phyloP scores from a whole-genome alignment of 2,888 invertebrate genomes.

The Ectemnius cavifrons region DNA sequence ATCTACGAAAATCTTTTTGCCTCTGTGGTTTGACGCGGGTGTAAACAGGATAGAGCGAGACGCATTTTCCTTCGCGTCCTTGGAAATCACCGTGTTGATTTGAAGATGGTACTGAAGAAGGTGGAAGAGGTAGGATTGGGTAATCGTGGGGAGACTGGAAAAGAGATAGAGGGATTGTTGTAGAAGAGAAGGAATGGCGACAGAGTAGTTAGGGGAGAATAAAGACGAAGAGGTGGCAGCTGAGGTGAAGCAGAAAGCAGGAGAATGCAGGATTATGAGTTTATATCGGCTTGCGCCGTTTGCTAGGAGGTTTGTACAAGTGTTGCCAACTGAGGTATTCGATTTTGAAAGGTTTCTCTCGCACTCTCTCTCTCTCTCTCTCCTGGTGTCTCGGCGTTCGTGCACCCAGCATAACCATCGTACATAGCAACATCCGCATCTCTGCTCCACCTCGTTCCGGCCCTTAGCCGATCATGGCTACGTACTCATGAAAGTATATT shows the following conservation, averaged over 20 bases:
- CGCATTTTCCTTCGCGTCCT: not conserved
- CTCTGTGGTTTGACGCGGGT: not conserved
- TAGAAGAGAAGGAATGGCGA: constrained; percentile 10
- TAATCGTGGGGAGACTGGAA: constrained; percentile 1
- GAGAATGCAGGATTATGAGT: constrained; percentile 63
- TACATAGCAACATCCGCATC: constrained; percentile 46
- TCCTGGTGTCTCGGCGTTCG: not conserved
- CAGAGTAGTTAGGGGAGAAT: constrained; percentile 5
- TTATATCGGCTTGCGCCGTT: constrained; percentile 59
- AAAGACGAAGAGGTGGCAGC: not conserved
- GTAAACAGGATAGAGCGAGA: constrained; percentile 6
- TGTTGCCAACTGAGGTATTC: constrained; percentile 50
- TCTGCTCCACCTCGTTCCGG: constrained; percentile 10
- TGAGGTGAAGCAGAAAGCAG: constrained; percentile 20
- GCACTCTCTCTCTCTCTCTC: not conserved
- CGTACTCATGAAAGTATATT: constrained; percentile 74
- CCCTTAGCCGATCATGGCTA: constrained; percentile 46
- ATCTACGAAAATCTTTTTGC: constrained; percentile 28
- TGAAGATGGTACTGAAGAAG: constrained; percentile 1
- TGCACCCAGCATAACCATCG: constrained; percentile 41
- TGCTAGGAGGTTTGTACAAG: constrained; percentile 57
- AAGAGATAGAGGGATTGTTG: constrained; percentile 20
- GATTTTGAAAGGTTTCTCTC: constrained; percentile 60
- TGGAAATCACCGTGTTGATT: constrained; percentile 18
- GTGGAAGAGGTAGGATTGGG: not conserved